phyloP scores from a whole-genome alignment of 2,797 vertebrate genomes.

The Anguilla pacifica region DNA sequence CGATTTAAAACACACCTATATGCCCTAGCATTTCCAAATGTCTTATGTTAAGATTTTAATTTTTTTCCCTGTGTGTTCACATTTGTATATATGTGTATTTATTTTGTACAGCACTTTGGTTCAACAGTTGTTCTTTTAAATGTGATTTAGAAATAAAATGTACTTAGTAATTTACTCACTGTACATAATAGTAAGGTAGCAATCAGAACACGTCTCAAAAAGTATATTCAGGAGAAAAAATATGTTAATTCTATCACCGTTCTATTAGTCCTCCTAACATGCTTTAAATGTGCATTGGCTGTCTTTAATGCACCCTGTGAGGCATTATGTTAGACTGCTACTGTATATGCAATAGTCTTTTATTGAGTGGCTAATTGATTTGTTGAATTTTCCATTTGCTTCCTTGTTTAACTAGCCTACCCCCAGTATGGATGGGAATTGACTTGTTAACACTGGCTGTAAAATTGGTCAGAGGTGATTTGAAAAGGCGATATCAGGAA shows the following conservation, averaged over 20 bases:
- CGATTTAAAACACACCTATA: too few relatives aligned
- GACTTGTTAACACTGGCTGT: background rate
- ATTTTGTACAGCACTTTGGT: too few relatives aligned
- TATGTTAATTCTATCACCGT: background rate
- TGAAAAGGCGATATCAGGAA: background rate
- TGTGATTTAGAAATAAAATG: too few relatives aligned
- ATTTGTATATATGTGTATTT: too few relatives aligned
- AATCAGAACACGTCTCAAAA: background rate
- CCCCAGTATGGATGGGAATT: background rate
- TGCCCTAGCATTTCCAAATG: too few relatives aligned
- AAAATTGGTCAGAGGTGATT: constrained; percentile 5
- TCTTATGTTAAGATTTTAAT: too few relatives aligned
- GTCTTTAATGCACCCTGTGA: background rate
- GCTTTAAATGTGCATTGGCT: background rate
- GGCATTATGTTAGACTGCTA: background rate
- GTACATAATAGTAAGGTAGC: background rate
- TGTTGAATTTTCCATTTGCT: background rate
- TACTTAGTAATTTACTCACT: too few relatives aligned
- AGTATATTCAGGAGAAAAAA: background rate
- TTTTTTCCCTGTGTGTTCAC: too few relatives aligned
- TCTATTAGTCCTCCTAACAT: background rate
- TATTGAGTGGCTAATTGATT: background rate
- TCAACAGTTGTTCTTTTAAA: too few relatives aligned
- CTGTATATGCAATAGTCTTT: background rate
- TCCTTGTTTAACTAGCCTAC: background rate